Conservation (phyloP, 2,888 invertebrate species). For the Carterocephalus palaemon region DNA sequence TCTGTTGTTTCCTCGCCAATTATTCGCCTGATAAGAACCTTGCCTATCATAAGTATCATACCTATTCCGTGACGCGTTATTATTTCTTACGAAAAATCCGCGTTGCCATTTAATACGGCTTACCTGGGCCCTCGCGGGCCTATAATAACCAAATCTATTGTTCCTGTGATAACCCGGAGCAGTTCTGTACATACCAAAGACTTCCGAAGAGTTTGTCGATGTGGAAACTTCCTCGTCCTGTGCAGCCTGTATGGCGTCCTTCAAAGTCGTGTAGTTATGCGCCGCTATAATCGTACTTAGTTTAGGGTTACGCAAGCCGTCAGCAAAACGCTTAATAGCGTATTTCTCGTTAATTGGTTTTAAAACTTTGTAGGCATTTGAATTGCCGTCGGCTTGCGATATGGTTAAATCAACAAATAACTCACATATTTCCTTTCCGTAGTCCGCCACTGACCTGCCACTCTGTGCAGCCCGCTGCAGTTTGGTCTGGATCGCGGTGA, state of each 20-base stretch:
- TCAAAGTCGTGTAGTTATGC: slow-evolving; percentile 21
- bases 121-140: too few relatives aligned
- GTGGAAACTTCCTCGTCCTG: slow-evolving; percentile 22
- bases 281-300: slow-evolving; percentile 29
- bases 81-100: too few relatives aligned
- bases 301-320: slow-evolving; percentile 28
- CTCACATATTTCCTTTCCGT: slow-evolving; percentile 22
- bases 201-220: too few relatives aligned
- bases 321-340: slow-evolving; percentile 30
- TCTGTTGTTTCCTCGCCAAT: too few relatives aligned
- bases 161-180: too few relatives aligned
- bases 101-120: too few relatives aligned
- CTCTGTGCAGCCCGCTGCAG: slow-evolving; percentile 13
- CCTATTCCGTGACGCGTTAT: too few relatives aligned
- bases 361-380: slow-evolving; percentile 22
- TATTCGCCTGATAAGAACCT: too few relatives aligned
- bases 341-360: slow-evolving; percentile 29
- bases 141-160: too few relatives aligned
- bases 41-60: too few relatives aligned
- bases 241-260: slow-evolving; percentile 24
- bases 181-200: too few relatives aligned
- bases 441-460: slow-evolving; percentile 17
- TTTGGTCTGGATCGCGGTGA: slow-evolving; percentile 16
- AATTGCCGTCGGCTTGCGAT: slow-evolving; percentile 28
- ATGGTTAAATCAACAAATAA: slow-evolving; percentile 32